These are phyloP conservation scores for Lasioglossum pauxillum DNA, from an alignment of 2,888 invertebrate species.

Conservation along the genomic window DNA sequence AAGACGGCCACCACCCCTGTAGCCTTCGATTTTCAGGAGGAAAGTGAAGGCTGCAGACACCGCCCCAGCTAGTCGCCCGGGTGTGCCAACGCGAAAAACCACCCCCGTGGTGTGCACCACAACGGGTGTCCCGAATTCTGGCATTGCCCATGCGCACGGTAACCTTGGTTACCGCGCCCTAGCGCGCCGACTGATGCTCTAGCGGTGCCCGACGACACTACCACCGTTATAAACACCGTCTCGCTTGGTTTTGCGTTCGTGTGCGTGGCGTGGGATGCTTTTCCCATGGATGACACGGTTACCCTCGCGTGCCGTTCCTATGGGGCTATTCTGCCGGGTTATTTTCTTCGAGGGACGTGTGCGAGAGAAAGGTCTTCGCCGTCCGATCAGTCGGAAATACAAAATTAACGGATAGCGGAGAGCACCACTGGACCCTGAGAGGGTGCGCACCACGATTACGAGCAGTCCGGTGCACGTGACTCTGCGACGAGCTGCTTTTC, in stretches of 20 bases:
- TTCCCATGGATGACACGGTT: slow-evolving; percentile 19
- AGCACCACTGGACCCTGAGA: background rate
- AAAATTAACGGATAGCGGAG: slow-evolving; percentile 8
- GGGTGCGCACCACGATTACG: background rate
- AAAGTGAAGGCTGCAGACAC: slow-evolving; percentile 84
- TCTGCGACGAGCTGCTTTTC: background rate
- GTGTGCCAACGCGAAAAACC: slow-evolving; percentile 80
- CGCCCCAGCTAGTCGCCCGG: slow-evolving; percentile 85
- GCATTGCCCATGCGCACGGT: slow-evolving; percentile 70
- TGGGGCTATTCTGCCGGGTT: slow-evolving; percentile 10
- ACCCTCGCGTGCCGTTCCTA: slow-evolving; percentile 4
- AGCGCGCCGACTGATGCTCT: slow-evolving; percentile 56
- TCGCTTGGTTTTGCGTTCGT: background rate
- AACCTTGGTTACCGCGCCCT: slow-evolving; percentile 67
- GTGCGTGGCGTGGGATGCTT: background rate
- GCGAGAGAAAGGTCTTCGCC: background rate
- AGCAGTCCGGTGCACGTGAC: background rate
- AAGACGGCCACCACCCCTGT: slow-evolving; percentile 60
- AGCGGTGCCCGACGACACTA: slow-evolving; percentile 38
- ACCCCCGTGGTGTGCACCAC: slow-evolving; percentile 75
- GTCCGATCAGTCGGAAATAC: slow-evolving; percentile 23
- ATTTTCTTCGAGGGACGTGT: slow-evolving; percentile 23
- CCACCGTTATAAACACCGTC: slow-evolving; percentile 37
- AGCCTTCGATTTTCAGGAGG: slow-evolving; percentile 77
- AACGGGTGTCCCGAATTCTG: slow-evolving; percentile 59